Conservation (phyloP, 2,797 vertebrate species). For the Takifugu rubripes region DNA sequence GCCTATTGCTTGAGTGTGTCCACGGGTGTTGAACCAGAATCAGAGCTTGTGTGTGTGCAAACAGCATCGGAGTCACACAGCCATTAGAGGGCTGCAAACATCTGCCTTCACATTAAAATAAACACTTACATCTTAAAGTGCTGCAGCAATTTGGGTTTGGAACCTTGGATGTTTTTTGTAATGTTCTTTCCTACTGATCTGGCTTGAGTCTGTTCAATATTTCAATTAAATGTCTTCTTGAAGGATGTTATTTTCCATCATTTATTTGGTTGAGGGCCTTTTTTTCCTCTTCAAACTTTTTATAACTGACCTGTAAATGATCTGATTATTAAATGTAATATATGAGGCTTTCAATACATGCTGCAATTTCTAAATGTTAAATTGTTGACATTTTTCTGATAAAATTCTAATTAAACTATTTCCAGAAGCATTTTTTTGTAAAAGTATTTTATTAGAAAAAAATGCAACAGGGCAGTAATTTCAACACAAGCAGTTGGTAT, state of each 20-base stretch:
- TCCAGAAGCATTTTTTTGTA: slow-evolving; percentile 33
- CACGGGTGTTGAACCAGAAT: slow-evolving; percentile 38
- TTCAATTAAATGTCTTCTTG: background rate
- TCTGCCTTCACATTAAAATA: slow-evolving; percentile 11
- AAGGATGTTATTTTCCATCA: too few relatives aligned
- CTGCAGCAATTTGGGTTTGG: too few relatives aligned
- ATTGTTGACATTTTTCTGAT: slow-evolving; percentile 37
- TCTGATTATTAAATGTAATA: background rate
- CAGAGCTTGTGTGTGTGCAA: slow-evolving; percentile 39
- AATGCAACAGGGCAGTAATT: slow-evolving; percentile 78
- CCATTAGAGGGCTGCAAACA: background rate
- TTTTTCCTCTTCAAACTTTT: background rate
- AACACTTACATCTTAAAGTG: background rate
- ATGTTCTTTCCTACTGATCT: slow-evolving; percentile 1
- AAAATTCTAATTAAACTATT: slow-evolving; percentile 41
- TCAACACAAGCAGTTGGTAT: slow-evolving; percentile 83
- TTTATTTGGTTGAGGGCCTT: background rate
- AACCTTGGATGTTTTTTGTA: background rate
- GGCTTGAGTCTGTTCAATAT: too few relatives aligned
- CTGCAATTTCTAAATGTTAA: slow-evolving; percentile 33
- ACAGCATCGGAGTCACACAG: slow-evolving; percentile 19
- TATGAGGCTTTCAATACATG: slow-evolving; percentile 16
- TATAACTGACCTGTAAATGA: slow-evolving; percentile 30
- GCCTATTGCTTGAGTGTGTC: slow-evolving; percentile 58
- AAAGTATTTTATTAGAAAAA: slow-evolving; percentile 82